Evolutionary conservation across 2,113 vertebrate species (phyloP), one percentile per base, ranked within the genome.

Genomic region (Polypterus bichir): DNA sequence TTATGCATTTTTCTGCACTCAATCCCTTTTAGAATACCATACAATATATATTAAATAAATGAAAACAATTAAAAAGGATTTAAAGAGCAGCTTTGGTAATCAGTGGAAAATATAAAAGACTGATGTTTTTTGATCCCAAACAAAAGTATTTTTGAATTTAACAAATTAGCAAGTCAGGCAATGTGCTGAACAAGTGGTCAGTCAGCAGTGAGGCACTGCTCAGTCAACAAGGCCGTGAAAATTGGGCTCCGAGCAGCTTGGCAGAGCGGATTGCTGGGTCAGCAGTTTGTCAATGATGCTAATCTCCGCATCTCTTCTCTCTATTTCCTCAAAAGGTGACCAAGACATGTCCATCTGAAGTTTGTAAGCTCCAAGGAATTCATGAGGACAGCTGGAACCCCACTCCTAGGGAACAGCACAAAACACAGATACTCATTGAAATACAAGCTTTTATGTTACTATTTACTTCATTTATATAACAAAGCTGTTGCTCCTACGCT

Each of bases 291-390:
- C 86, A 80, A 97, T 79, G 59, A 87, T 67, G 67, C 78, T 66
- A 0, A 89, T 73, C 76, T 94, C 89, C 46, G 86, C 74, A 7
- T 97, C 92, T 63, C 81, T 84, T 66, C 86, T 89, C 69, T 89
- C 86, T 6, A 90, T 76, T 9, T 93, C 78, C 3, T 92, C 89
- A 3, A 77, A 64, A 0, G 91, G 90, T 27, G 90, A 97, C 96
- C 96, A 99, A 45, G 96, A 97, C 87, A 97, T 86, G 78, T 99
- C 96, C 0, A 90, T 80, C 55, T 98, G 93, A 4, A 99, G 91
- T 67, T 97, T 97, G 73, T 91, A 98, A 1, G 86, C 91, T 5
- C 89, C 92, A 0, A 94, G 77, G 69, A 93, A 97, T n/a, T 81
- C 72, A 1, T 97, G 92, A 58, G 96, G 94, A 70, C 87, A 87